Percentiles rank a stretch among this genome's conserved stretches.
phyloP scores from a whole-genome alignment of 2,113 vertebrate genomes.

The Rhea americana region DNA sequence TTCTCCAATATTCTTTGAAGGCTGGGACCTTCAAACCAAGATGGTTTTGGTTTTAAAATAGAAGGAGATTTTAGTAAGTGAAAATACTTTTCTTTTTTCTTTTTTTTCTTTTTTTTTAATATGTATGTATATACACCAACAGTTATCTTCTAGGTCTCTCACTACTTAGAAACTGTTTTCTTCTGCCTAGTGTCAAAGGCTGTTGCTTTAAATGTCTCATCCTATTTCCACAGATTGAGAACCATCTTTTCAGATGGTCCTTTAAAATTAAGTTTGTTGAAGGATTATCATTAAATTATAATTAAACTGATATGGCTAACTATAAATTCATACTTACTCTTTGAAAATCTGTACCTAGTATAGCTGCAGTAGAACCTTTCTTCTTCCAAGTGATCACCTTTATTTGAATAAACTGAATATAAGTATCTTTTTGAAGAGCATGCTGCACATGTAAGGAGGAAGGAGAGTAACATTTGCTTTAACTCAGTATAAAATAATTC shows the following conservation, averaged over 20 bases:
- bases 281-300: slow-evolving; percentile 47
- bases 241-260: background rate
- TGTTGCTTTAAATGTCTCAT: slow-evolving; percentile 42
- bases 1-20: slow-evolving; percentile 4
- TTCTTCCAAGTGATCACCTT: slow-evolving; percentile 1
- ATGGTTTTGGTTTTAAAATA: slow-evolving; percentile 9
- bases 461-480: background rate
- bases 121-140: background rate
- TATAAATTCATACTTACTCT: slow-evolving; percentile 54
- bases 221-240: slow-evolving; percentile 65
- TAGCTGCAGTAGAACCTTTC: slow-evolving; percentile 41
- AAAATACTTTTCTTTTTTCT: background rate
- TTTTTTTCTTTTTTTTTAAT: too few relatives aligned
- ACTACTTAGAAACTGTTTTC: background rate
- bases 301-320: slow-evolving; percentile 29
- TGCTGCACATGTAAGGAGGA: background rate
- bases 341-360: slow-evolving; percentile 38
- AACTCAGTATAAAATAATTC: background rate
- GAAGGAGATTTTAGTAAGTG: background rate
- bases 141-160: background rate
- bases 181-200: slow-evolving; percentile 35
- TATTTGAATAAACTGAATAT: slow-evolving; percentile 15
- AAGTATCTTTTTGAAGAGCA: slow-evolving; percentile 12
- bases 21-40: background rate
- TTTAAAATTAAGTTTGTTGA: slow-evolving; percentile 14